Evolutionary conservation across 2,797 vertebrate species (phyloP).

Genomic region (Bovichtus variegatus): DNA sequence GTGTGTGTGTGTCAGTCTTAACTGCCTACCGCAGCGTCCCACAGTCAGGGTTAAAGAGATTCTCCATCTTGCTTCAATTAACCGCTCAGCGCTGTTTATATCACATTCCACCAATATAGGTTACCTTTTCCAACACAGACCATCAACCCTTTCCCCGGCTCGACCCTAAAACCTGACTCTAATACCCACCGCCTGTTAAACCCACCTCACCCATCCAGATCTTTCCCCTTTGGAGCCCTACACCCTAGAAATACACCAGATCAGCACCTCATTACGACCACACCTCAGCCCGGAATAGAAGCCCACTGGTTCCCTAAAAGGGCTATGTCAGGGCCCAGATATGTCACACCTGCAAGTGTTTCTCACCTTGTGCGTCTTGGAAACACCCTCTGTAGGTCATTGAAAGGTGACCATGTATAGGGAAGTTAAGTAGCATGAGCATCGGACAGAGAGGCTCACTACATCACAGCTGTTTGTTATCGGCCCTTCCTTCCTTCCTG

Average conservation of each 20-base stretch:
- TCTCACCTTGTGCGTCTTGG: constrained; percentile 56
- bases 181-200: constrained; percentile 49
- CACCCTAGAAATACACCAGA: constrained; percentile 58
- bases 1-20: constrained; percentile 48
- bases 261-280: constrained; percentile 70
- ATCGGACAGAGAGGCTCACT: constrained; percentile 21
- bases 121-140: constrained; percentile 67
- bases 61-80: constrained; percentile 85
- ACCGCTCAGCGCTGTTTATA: constrained; percentile 77
- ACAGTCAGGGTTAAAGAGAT: constrained; percentile 69
- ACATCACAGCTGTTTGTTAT: constrained; percentile 51
- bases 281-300: constrained; percentile 68
- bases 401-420: constrained; percentile 47
- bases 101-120: constrained; percentile 72
- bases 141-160: constrained; percentile 48
- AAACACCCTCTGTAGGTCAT: constrained; percentile 43
- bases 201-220: constrained; percentile 56
- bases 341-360: constrained; percentile 65
- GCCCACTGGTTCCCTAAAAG: constrained; percentile 52
- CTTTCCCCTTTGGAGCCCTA: constrained; percentile 40
- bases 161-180: constrained; percentile 55
- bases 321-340: constrained; percentile 54
- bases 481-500: constrained; percentile 46
- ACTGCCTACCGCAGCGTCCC: constrained; percentile 71
- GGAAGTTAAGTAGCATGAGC: constrained; percentile 20